phyloP scores from a whole-genome alignment of 2,888 invertebrate genomes.

The Thymelicus sylvestris region DNA sequence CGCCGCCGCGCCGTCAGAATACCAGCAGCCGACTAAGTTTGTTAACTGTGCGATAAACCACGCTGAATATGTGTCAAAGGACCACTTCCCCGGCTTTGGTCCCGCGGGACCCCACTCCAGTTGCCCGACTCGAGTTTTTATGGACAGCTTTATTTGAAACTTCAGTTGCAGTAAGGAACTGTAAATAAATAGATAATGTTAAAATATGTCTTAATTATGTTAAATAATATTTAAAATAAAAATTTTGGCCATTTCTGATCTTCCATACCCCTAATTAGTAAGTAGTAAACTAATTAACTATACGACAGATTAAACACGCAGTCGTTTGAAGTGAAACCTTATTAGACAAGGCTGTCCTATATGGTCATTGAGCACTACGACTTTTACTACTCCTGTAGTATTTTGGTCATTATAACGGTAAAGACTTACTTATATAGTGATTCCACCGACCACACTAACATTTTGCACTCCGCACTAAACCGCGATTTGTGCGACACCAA shows the following conservation, averaged over 20 bases:
- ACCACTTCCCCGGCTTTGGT: constrained; percentile 7
- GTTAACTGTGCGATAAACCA: constrained; percentile 20
- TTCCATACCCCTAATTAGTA: no score
- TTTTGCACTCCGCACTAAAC: constrained; percentile 37
- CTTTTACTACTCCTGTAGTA: not conserved
- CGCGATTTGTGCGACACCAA: constrained; percentile 40
- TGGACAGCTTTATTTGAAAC: constrained; percentile 15
- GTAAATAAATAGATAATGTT: no score
- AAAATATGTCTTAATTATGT: no score
- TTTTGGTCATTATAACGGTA: constrained; percentile 22
- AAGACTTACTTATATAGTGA: constrained; percentile 8
- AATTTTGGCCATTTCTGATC: no score
- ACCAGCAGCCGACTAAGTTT: constrained; percentile 12
- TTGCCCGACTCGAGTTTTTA: constrained; percentile 7
- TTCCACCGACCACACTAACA: constrained; percentile 21
- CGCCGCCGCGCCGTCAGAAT: constrained; percentile 6
- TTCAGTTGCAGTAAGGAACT: not conserved
- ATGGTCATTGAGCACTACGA: constrained; percentile 1
- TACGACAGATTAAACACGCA: no score
- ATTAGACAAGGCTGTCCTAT: not conserved
- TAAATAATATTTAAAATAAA: no score
- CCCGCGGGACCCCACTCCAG: not conserved
- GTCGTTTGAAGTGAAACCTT: not conserved
- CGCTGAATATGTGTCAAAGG: constrained; percentile 21
- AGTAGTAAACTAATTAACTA: no score